These are phyloP conservation scores for Aurelia aurita complex sp. Pacific DNA, from an alignment of 30 jellyfish, hydroid and myxozoan species.

Conservation along the genomic window DNA sequence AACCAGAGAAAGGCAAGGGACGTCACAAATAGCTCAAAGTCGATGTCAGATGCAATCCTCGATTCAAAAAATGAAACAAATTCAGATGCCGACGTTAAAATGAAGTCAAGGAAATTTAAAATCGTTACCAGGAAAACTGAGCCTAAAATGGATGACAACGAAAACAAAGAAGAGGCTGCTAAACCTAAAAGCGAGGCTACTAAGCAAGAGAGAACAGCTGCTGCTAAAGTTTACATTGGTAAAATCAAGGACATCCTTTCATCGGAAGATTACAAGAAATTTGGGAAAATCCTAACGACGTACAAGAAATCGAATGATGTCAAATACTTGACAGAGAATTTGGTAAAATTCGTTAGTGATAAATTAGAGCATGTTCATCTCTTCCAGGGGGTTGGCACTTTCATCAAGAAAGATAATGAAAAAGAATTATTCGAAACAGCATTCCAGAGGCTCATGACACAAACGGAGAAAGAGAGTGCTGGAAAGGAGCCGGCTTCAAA, in stretches of 20 bases:
- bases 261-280: constrained; percentile 30
- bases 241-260: neutral
- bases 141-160: no score
- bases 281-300: constrained; percentile 14
- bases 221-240: constrained; percentile 17
- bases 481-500: constrained; percentile 26
- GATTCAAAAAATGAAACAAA: no score
- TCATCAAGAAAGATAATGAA: constrained; percentile 57
- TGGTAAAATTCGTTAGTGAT: neutral
- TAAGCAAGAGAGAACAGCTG: neutral
- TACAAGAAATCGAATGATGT: constrained; percentile 41
- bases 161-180: no score
- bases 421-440: constrained; percentile 47
- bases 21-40: no score
- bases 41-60: no score
- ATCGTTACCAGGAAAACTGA: no score
- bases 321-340: constrained; percentile 1
- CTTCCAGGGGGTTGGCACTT: constrained; percentile 56
- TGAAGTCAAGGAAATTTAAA: no score
- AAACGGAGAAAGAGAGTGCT: neutral
- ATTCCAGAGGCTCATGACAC: constrained; percentile 25
- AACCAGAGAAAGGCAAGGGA: neutral
- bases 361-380: constrained; percentile 22
- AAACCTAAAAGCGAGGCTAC: no score
- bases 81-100: no score